A percentile compares a stretch with the other conserved stretches of the same genome.
These are phyloP conservation scores for Papilio xuthus DNA, from an alignment of 1,140 invertebrate species.

Conservation along the genomic window DNA sequence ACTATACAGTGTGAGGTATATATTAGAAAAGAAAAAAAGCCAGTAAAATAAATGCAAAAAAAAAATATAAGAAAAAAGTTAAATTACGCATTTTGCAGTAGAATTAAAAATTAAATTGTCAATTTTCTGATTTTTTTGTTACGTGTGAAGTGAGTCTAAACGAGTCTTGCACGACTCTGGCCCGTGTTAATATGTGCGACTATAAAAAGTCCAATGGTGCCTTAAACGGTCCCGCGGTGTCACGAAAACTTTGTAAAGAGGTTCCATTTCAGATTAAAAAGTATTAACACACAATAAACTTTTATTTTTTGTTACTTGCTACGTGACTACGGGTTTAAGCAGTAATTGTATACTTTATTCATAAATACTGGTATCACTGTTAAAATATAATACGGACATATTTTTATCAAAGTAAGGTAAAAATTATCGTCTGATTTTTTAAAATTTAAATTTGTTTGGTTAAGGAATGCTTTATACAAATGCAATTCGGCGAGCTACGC, in stretches of 20 bases:
- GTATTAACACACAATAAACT: conserved; percentile 38
- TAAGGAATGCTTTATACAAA: no score
- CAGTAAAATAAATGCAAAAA: neutral
- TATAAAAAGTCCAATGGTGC: conserved; percentile 22
- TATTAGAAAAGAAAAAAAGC: no score
- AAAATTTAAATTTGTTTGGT: no score
- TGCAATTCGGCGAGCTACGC: no score
- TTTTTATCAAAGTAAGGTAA: neutral
- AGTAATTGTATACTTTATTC: neutral
- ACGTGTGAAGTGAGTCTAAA: neutral
- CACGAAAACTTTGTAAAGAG: conserved; percentile 37
- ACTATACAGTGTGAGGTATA: no score
- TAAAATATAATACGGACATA: neutral
- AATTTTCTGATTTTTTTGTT: neutral
- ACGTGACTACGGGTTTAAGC: neutral
- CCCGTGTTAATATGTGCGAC: neutral
- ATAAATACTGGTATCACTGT: neutral
- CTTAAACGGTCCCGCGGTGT: conserved; percentile 25
- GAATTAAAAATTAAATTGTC: neutral
- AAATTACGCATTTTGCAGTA: neutral
- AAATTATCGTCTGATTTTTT: no score
- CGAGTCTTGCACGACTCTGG: neutral
- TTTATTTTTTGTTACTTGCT: conserved; percentile 30
- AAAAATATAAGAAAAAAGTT: neutral
- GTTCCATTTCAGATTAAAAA: conserved; percentile 38